These are phyloP conservation scores for Rhynchomys soricoides DNA, from an alignment of 2,113 vertebrate species.

Conservation along the genomic window DNA sequence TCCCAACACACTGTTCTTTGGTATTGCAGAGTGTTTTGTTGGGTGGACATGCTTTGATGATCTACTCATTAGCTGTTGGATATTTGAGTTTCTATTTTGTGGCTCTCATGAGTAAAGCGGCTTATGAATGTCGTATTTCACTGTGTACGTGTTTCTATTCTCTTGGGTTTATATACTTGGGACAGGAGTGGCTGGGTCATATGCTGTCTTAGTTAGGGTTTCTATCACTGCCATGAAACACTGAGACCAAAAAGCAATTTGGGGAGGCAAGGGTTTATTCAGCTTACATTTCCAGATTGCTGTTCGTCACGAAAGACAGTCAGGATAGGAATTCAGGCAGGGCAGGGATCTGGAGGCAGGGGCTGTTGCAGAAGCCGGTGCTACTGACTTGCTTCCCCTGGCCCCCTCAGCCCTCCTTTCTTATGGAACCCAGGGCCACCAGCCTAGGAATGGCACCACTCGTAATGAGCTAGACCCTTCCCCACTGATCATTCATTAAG, in stretches of 20 bases:
- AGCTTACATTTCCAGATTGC: background rate
- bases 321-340: background rate
- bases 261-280: background rate
- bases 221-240: background rate
- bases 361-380: background rate
- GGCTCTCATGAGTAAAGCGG: background rate
- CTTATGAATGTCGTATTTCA: background rate
- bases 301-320: background rate
- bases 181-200: background rate
- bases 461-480: background rate
- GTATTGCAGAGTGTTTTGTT: too few relatives aligned
- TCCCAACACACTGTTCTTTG: too few relatives aligned
- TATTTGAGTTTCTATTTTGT: background rate
- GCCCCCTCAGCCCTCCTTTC: background rate
- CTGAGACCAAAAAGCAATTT: background rate
- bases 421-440: background rate
- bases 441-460: background rate
- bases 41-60: background rate
- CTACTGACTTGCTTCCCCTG: background rate
- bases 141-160: background rate
- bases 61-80: background rate
- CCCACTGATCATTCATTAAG: background rate
- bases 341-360: background rate
- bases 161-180: background rate
- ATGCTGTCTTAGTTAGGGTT: background rate